phyloP scores from a whole-genome alignment of 2,888 invertebrate species.

The Lycophotia porphyrea region DNA sequence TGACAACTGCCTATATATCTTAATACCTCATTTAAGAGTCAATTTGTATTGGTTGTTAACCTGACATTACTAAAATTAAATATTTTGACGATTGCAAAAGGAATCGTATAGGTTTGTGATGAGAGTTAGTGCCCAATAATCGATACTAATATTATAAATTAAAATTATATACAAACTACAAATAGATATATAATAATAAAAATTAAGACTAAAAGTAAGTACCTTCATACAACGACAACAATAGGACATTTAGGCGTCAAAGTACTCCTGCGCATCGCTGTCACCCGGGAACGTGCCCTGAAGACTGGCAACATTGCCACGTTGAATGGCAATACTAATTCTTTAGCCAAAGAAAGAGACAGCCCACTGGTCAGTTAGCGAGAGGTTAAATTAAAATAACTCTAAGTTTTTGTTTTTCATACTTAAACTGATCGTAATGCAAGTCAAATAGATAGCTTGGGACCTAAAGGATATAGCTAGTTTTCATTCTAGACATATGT shows the following conservation, averaged over 20 bases:
- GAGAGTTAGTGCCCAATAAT: constrained; percentile 7
- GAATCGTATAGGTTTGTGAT: constrained; percentile 38
- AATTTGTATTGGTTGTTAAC: background rate
- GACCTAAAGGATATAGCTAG: background rate
- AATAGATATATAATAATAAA: background rate
- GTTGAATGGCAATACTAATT: background rate
- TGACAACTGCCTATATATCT: background rate
- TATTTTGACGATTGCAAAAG: constrained; percentile 23
- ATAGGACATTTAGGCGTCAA: background rate
- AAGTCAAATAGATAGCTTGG: background rate
- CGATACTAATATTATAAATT: constrained; percentile 1
- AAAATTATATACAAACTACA: background rate
- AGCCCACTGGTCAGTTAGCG: background rate
- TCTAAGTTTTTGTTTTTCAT: background rate
- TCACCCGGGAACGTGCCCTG: background rate
- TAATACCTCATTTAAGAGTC: background rate
- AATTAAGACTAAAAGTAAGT: background rate
- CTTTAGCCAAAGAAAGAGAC: background rate
- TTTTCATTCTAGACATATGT: background rate
- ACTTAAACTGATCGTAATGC: background rate
- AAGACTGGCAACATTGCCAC: background rate
- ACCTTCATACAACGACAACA: background rate
- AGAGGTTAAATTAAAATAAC: background rate
- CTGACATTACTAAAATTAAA: background rate
- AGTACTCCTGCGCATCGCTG: background rate